Percentiles rank a stretch among this genome's conserved stretches.
Conservation (phyloP, 2,113 vertebrate genomes). For the Atherinomorus stipes region DNA sequence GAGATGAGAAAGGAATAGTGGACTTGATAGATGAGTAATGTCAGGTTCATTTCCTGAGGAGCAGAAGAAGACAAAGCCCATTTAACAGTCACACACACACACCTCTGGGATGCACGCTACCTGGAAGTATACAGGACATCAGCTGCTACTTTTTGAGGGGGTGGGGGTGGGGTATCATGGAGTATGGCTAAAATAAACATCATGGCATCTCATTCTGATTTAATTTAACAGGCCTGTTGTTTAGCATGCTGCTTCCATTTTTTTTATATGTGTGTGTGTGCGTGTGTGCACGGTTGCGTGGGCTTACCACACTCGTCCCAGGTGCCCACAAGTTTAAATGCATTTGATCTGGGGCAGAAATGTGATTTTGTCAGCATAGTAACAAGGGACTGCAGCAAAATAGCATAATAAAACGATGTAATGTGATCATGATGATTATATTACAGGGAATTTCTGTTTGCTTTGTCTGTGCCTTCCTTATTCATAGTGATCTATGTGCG, state of each 20-base stretch:
- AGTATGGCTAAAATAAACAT: constrained; percentile 61
- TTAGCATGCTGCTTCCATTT: constrained; percentile 57
- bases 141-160: constrained; percentile 47
- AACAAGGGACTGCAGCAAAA: constrained; percentile 64
- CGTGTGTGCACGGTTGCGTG: not conserved
- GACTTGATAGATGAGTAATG: constrained; percentile 72
- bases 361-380: constrained; percentile 69
- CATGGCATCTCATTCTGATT: constrained; percentile 52
- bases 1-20: constrained; percentile 47
- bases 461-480: constrained; percentile 50
- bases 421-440: constrained; percentile 70
- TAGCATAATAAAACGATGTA: constrained; percentile 66
- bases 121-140: constrained; percentile 12
- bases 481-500: constrained; percentile 58
- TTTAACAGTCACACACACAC: constrained; percentile 62
- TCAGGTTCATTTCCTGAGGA: constrained; percentile 75
- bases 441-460: constrained; percentile 69
- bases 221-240: constrained; percentile 59
- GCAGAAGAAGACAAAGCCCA: constrained; percentile 67
- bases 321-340: constrained; percentile 60
- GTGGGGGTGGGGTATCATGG: constrained; percentile 37
- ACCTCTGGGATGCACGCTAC: constrained; percentile 26
- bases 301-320: constrained; percentile 41
- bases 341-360: constrained; percentile 61
- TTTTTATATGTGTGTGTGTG: not conserved